phyloP scores from a whole-genome alignment of 1,140 invertebrate genomes.

The Drosophila rhopaloa region DNA sequence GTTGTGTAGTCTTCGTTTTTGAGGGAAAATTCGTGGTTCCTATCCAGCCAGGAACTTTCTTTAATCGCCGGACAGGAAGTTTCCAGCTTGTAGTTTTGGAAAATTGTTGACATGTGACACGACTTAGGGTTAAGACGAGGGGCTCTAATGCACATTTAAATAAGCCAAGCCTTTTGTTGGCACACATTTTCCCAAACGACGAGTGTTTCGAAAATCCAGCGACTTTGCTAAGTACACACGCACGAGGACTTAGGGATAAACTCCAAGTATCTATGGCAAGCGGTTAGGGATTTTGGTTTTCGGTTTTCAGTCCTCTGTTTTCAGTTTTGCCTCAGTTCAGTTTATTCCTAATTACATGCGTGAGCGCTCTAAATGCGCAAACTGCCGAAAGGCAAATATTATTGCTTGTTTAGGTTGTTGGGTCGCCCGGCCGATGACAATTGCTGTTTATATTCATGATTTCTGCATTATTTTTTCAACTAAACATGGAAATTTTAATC shows the following conservation, averaged over 20 bases:
- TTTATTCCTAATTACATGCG: conserved; percentile 66
- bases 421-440: conserved; percentile 27
- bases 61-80: conserved; percentile 51
- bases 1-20: conserved; percentile 14
- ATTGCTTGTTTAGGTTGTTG: conserved; percentile 55
- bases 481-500: conserved; percentile 52
- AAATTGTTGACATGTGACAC: conserved; percentile 63
- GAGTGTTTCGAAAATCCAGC: conserved; percentile 53
- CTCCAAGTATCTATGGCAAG: not conserved
- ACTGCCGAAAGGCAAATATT: conserved; percentile 58
- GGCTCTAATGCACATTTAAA: conserved; percentile 51
- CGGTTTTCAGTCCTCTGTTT: not conserved
- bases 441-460: conserved; percentile 39
- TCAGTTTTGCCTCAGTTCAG: conserved; percentile 16
- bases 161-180: conserved; percentile 61
- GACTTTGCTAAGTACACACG: conserved; percentile 64
- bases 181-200: conserved; percentile 17
- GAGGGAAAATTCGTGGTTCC: conserved; percentile 22
- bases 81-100: conserved; percentile 25
- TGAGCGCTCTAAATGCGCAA: conserved; percentile 66
- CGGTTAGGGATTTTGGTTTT: not conserved
- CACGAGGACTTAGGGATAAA: conserved; percentile 48
- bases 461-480: conserved; percentile 44
- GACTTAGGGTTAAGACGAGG: conserved; percentile 40
- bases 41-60: conserved; percentile 27